These are phyloP conservation scores for Furnarius figulus DNA, from an alignment of 2,113 vertebrate genomes.

Conservation along the genomic window DNA sequence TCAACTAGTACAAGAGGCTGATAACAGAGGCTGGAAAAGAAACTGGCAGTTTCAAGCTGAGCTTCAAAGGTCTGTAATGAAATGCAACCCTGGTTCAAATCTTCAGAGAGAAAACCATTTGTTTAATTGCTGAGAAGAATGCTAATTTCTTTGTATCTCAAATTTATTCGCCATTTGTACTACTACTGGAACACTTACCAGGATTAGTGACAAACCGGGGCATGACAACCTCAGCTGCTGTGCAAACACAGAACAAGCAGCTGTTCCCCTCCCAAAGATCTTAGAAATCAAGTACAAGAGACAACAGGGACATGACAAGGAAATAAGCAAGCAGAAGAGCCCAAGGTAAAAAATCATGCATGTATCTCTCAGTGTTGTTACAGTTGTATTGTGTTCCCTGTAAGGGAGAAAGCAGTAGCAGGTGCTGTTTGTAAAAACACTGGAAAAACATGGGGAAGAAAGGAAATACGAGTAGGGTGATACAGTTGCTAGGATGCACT, in stretches of 20 bases:
- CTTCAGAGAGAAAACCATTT: not conserved
- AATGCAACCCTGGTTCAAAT: not conserved
- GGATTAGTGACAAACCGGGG: not conserved
- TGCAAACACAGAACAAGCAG: conserved; percentile 12
- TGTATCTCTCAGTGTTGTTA: not conserved
- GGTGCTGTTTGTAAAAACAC: conserved; percentile 28
- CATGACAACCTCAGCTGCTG: not conserved
- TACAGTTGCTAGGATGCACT: conserved; percentile 7
- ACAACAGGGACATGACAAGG: conserved; percentile 29
- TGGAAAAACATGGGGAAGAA: not conserved
- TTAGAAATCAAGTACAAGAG: not conserved
- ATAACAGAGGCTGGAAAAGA: conserved; percentile 24
- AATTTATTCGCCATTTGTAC: conserved; percentile 25
- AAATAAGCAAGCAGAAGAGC: conserved; percentile 32
- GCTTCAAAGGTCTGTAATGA: conserved; percentile 18
- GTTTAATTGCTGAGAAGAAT: not conserved
- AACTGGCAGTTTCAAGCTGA: not conserved
- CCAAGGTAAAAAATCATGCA: not conserved
- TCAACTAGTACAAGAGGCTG: not conserved
- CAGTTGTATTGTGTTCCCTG: not conserved
- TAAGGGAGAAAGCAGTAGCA: not conserved
- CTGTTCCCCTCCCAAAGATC: not conserved
- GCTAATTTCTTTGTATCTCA: conserved; percentile 16
- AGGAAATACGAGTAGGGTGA: not conserved
- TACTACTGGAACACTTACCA: not conserved